phyloP scores from a whole-genome alignment of 2,113 vertebrate genomes.

The Xenopus borealis region DNA sequence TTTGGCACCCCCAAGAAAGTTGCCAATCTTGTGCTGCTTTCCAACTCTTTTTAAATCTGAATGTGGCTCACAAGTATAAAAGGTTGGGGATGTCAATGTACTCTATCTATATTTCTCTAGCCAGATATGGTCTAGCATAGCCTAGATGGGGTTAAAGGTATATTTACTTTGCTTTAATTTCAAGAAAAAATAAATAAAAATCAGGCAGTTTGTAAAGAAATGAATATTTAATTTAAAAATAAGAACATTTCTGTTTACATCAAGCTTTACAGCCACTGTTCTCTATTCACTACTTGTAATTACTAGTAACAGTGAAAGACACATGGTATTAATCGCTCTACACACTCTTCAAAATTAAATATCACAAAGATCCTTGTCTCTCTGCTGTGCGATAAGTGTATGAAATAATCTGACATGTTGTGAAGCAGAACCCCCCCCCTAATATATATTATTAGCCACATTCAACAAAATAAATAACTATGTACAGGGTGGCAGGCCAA shows the following conservation, averaged over 20 bases:
- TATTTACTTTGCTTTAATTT: too few relatives aligned
- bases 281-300: conserved; percentile 14
- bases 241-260: conserved; percentile 22
- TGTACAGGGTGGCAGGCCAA: conserved; percentile 62
- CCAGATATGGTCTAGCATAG: too few relatives aligned
- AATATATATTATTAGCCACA: conserved; percentile 57
- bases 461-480: conserved; percentile 77
- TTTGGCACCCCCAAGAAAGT: too few relatives aligned
- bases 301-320: conserved; percentile 16
- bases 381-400: not conserved
- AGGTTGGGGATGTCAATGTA: too few relatives aligned
- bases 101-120: too few relatives aligned
- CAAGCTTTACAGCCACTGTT: conserved; percentile 21
- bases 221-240: conserved; percentile 38
- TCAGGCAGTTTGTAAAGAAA: conserved; percentile 9
- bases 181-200: too few relatives aligned
- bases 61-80: too few relatives aligned
- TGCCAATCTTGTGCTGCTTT: too few relatives aligned
- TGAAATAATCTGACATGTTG: conserved; percentile 49
- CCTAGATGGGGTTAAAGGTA: too few relatives aligned
- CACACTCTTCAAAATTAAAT: conserved; percentile 2
- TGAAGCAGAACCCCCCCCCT: conserved; percentile 42
- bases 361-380: not conserved
- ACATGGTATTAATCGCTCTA: not conserved
- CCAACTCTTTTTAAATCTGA: too few relatives aligned